Evolutionary conservation across 2,888 invertebrate species (phyloP), one percentile per base, ranked within the genome.

Genomic region (Diplazon laetatorius): DNA sequence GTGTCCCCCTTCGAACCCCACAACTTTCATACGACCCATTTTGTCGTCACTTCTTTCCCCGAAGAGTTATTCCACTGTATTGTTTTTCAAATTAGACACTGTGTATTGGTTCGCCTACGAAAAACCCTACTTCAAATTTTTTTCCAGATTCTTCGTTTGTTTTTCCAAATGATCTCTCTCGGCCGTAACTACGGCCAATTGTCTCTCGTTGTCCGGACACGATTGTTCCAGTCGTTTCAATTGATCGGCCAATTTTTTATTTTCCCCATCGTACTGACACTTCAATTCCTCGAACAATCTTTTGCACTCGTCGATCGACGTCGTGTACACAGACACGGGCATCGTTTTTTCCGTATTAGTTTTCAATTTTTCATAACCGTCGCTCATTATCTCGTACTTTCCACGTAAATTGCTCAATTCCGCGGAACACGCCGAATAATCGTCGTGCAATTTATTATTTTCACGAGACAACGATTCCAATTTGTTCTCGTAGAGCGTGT

Each of bases 231-330:
- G 88, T 68, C 92, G 92, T 70, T 91, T 92, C 8, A 94, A 86
- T 59, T 92, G 93, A 57, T 93, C 92, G 1, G 90, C 90, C 52
- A 95, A 91, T 65, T 94, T 93, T n/a, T 92, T 92, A 52, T 93
- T 93, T 78, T 96, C 96, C 82, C 92, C 92, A 57, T 94, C 93
- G 87, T 96, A 96, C 78, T 96, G 95, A 37, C 92, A 91, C 87
- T 95, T 96, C 1, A 96, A 88, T 84, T 96, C 95, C 89, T 96
- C 96, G 81, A 96, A 93, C 84, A 96, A 92, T 70, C 94, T 92
- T 88, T 95, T 95, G 84, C 96, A 96, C 86, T 96, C 95, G 59
- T 95, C 94, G 0, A 96, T 92, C 1, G 95, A 93, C 1, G 94
- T 91, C 39, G 93, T 94, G 84, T 95, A 95, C 60, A 95, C 92